Conservation (phyloP, 2,113 vertebrate genomes). For the Peromyscus leucopus region DNA sequence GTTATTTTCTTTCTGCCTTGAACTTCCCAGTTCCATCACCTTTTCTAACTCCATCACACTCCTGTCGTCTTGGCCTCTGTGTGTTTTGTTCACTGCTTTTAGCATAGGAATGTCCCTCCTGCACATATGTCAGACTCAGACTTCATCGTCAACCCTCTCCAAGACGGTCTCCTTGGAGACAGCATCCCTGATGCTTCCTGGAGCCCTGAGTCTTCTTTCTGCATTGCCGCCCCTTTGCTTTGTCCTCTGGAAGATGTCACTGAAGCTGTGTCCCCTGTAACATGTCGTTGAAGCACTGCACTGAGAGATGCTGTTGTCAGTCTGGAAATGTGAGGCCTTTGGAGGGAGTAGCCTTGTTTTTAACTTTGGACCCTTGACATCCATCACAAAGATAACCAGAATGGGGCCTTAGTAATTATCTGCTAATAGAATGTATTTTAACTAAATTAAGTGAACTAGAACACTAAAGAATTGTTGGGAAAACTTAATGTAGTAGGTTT, state of each 20-base stretch:
- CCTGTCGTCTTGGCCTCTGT: not conserved
- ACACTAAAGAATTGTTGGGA: not conserved
- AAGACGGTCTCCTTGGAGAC: not conserved
- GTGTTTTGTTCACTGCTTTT: not conserved
- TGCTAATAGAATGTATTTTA: not conserved
- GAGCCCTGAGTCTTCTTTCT: not conserved
- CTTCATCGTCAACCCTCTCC: not conserved
- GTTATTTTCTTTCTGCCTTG: not conserved
- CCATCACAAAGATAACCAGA: not conserved
- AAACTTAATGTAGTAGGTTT: not conserved
- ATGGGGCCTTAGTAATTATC: not conserved
- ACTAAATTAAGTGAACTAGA: not conserved
- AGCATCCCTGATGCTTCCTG: not conserved
- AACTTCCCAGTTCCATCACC: not conserved
- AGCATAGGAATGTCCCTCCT: not conserved
- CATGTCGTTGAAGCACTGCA: not conserved
- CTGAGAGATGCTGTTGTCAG: not conserved
- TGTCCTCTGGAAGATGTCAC: not conserved
- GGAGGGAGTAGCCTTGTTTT: not conserved
- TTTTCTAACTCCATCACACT: not conserved
- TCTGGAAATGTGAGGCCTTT: not conserved
- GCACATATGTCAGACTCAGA: not conserved
- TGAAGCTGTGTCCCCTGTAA: not conserved
- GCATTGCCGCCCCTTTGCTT: not conserved
- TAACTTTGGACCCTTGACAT: not conserved